phyloP scores from a whole-genome alignment of 2,797 vertebrate species.

The Sus cebifrons region DNA sequence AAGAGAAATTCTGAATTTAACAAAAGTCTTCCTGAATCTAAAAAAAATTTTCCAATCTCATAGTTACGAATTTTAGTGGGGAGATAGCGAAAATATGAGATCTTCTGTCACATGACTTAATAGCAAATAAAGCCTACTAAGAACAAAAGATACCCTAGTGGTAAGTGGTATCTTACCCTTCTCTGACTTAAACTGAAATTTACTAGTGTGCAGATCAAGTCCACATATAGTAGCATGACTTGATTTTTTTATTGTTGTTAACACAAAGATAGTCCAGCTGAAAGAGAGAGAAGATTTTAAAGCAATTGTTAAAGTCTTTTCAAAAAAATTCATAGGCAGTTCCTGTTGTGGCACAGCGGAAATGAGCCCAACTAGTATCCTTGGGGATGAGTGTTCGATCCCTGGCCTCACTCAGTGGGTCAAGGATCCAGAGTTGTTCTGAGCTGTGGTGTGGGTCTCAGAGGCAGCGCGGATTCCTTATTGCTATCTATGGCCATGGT shows the following conservation, averaged over 20 bases:
- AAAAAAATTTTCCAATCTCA: background rate
- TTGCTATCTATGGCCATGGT: no score
- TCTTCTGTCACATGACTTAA: background rate
- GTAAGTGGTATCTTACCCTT: background rate
- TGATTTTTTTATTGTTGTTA: background rate
- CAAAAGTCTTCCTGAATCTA: conserved; percentile 24
- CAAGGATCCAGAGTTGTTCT: no score
- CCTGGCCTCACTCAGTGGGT: no score
- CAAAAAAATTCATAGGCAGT: background rate
- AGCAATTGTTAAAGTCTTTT: background rate
- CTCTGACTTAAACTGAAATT: background rate
- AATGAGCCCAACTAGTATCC: no score
- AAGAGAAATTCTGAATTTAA: conserved; percentile 3
- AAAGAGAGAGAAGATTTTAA: background rate
- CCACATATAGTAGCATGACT: background rate
- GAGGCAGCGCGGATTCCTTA: no score
- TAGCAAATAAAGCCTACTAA: background rate
- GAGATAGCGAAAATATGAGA: conserved; percentile 19
- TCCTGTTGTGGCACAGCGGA: no score
- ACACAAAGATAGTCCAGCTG: background rate
- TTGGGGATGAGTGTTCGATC: no score
- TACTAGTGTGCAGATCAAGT: background rate
- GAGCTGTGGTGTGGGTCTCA: no score
- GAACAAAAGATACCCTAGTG: background rate
- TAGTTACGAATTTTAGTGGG: background rate